Evolutionary conservation across 2,797 vertebrate genomes (phyloP), one percentile per base, ranked within the genome.

Genomic region (Lacerta agilis): DNA sequence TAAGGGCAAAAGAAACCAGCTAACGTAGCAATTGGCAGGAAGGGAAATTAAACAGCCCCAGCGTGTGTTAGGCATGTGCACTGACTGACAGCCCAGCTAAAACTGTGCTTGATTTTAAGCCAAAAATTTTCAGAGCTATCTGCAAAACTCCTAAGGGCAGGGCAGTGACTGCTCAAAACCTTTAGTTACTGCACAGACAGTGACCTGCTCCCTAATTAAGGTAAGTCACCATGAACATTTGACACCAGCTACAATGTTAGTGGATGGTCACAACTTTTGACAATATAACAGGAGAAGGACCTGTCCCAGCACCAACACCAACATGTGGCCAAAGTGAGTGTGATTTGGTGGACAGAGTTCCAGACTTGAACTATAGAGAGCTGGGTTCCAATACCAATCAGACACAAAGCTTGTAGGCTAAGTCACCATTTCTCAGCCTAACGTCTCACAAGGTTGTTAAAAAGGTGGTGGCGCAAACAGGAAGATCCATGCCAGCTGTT

Each of bases 1-100:
- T 89, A 91, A 89, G 0, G 87, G 92, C 90, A 91, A 90, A 88
- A 92, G 84, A 77, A 77, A 75, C 13, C 18, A 75, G 79, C 83
- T 89, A 83, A 82, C 11, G 64, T 78, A 66, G 91, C 33, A 58
- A 58, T 6, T 11, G 17, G 27, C 5, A n/a, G 3, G 25, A 20
- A 38, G 87, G 84, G 83, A 76, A 81, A 82, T 38, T 11, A 61
- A 45, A 23, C 0, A 27, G 69, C 82, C 3, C n/a, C 27, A 43
- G 23, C 33, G 20, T 64, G 77, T 77, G 77, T 29, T 73, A 38
- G 33, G 27, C 36, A 73, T 38, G 66, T 1, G 10, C 4, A 3
- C 33, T 64, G 49, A 5, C 33, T 64, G 49, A 8, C 27, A 61
- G 45, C 18, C 79, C 20, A 72, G 38, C 11, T 43, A 36, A 49